A percentile compares a stretch with the other conserved stretches of the same genome.
Evolutionary conservation across 2,888 invertebrate species (phyloP).

Genomic region (Lithophane leautieri): DNA sequence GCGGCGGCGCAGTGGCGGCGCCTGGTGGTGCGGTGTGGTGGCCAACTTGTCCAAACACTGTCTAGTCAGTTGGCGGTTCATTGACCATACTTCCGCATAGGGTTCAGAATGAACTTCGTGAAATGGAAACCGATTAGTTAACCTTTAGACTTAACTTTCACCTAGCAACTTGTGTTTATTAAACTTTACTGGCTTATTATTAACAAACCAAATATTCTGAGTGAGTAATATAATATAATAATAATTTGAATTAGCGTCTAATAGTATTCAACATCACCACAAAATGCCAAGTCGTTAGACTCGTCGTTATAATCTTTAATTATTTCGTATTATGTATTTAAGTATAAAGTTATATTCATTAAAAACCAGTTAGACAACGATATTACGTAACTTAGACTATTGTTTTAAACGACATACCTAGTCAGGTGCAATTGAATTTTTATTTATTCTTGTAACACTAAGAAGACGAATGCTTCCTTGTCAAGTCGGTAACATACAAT

Average conservation of each 20-base stretch:
- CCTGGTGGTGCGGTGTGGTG: neutral
- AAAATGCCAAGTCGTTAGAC: constrained; percentile 7
- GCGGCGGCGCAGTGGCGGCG: constrained; percentile 23
- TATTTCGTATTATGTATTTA: constrained; percentile 22
- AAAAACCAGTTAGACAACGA: constrained; percentile 45
- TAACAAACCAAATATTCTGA: neutral
- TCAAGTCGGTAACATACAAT: constrained; percentile 52
- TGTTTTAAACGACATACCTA: constrained; percentile 37
- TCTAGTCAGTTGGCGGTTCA: constrained; percentile 68
- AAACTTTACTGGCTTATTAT: constrained; percentile 3
- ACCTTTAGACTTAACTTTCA: constrained; percentile 45
- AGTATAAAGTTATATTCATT: constrained; percentile 23
- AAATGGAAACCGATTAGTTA: constrained; percentile 35
- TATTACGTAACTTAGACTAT: constrained; percentile 47
- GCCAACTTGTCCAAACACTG: constrained; percentile 62
- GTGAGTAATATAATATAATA: neutral
- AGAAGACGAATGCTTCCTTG: constrained; percentile 21
- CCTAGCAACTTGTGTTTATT: constrained; percentile 2
- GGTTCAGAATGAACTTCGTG: constrained; percentile 48
- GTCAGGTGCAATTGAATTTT: constrained; percentile 20
- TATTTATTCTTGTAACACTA: constrained; percentile 28
- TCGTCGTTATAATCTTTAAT: constrained; percentile 10
- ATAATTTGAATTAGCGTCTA: neutral
- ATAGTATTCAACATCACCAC: constrained; percentile 22
- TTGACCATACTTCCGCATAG: constrained; percentile 71